Evolutionary conservation across 2,113 vertebrate genomes (phyloP).

Genomic region (Chionis minor): DNA sequence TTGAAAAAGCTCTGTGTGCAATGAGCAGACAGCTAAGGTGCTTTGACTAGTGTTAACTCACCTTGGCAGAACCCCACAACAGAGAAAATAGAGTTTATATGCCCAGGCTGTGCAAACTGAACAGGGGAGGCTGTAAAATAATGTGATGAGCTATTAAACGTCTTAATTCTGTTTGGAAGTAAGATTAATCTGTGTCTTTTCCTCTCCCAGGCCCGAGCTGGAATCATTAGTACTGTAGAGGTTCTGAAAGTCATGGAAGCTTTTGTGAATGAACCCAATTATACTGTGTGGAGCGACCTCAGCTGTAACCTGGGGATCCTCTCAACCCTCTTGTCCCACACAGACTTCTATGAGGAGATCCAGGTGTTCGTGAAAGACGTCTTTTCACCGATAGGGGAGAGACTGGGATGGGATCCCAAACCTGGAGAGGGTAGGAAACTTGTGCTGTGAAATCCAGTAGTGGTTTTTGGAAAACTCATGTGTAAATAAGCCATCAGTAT

Average conservation of each 20-base stretch:
- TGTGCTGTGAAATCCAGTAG: background rate
- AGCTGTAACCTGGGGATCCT: slow-evolving; percentile 97
- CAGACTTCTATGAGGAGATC: slow-evolving; percentile 95
- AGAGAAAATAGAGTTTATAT: background rate
- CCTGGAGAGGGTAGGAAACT: slow-evolving; percentile 89
- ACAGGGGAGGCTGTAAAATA: background rate
- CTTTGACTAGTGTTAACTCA: background rate
- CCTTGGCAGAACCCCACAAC: background rate
- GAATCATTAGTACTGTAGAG: slow-evolving; percentile 97
- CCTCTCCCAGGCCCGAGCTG: slow-evolving; percentile 88
- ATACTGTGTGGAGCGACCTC: slow-evolving; percentile 98
- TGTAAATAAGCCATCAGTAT: background rate
- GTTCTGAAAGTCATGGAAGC: slow-evolving; percentile 98
- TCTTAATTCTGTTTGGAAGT: slow-evolving; percentile 2
- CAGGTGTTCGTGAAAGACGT: slow-evolving; percentile 94
- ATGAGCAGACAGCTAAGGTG: background rate
- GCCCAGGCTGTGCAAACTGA: background rate
- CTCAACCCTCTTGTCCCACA: slow-evolving; percentile 93
- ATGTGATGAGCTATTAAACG: background rate
- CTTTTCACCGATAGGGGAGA: slow-evolving; percentile 93
- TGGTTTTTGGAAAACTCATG: background rate
- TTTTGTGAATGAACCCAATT: slow-evolving; percentile 98
- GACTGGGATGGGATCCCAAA: slow-evolving; percentile 94
- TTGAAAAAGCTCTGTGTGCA: background rate
- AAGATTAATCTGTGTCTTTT: slow-evolving; percentile 60